A percentile compares a stretch with the other conserved stretches of the same genome.
Evolutionary conservation across 2,888 invertebrate genomes (phyloP).

Genomic region (Pristionchus arcanus): DNA sequence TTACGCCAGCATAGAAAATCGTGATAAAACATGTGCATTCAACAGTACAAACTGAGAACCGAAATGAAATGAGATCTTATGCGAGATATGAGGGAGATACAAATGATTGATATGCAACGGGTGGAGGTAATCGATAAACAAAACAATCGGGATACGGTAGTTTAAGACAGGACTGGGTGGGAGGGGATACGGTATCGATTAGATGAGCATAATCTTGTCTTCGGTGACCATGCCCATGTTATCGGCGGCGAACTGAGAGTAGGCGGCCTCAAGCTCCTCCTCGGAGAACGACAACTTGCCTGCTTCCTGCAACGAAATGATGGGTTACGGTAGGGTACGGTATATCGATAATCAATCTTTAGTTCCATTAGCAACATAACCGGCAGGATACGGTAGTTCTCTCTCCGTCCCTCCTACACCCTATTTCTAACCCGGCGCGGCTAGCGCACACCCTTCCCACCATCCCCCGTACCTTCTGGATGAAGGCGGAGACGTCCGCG

Average conservation of each 20-base stretch:
- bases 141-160: background rate
- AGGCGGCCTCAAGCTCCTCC: conserved; percentile 72
- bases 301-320: conserved; percentile 64
- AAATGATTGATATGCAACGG: conserved; percentile 3
- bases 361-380: background rate
- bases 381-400: too few species aligned
- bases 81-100: background rate
- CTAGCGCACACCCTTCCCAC: background rate
- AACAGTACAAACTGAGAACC: conserved; percentile 16
- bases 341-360: background rate
- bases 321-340: background rate
- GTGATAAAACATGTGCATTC: conserved; percentile 17
- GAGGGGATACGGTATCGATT: conserved; percentile 52
- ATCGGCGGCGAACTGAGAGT: conserved; percentile 72
- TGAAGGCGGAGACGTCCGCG: conserved; percentile 58
- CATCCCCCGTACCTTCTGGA: conserved; percentile 39
- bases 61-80: conserved; percentile 30
- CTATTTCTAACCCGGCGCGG: too few species aligned
- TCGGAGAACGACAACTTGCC: conserved; percentile 69
- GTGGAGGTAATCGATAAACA: background rate
- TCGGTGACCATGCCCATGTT: conserved; percentile 75
- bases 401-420: too few species aligned
- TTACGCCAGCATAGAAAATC: background rate
- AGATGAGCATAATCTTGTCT: conserved; percentile 70
- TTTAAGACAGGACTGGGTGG: background rate